Base-by-base conservation (phyloP, 2,113 vertebrate genomes). In the Chinchilla lanigera region DNA sequence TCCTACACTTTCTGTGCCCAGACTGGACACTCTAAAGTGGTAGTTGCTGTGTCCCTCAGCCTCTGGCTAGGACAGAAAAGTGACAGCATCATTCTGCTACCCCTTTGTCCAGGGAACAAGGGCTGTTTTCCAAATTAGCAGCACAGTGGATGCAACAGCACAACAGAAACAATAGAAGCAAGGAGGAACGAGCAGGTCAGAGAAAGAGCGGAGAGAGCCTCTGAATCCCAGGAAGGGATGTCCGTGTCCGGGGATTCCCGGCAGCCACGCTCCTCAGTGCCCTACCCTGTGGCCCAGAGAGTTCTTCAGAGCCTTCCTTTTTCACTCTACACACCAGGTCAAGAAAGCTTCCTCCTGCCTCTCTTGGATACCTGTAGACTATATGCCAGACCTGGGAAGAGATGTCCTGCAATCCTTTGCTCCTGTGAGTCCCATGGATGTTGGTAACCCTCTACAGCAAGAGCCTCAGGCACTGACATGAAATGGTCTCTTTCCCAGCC, bases 401-500 rank as follows among this genome's bases (percentile, higher is more conserved):
- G 8, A 33, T 28, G 3, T 35, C 10, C 26, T 30, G 1, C 0
- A 4, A 2, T 65, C 47, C 10, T 69, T 60, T 33, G 19, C 22
- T n/a, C 7, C 7, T 50, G 8, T n/a, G 19, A 24, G 8, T 54
- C 33, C 20, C 3, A 30, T 5, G 41, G 54, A 50, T 78, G 26
- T 78, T 50, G 47, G 13, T 44, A 14, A 20, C 0, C 4, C 10
- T 63, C 22, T 30, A 58, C 28, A 63, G 3, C 44, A 41, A 38
- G n/a, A 47, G 12, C 78, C 22, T 30, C 1, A 0, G 6, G 30
- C 0, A 0, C 22, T 8, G 3, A 3, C 1, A 0, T 7, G 41
- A 33, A 71, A 50, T 56, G 1, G 30, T 22, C 41, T 61, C 24
- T 56, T 26, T 2, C 24, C 26, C 22, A 33, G 14, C 11, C 38